Percentiles rank a stretch among this genome's conserved stretches.
phyloP scores from a whole-genome alignment of 64 coral and sea anemone species.

The Montipora sp. region DNA sequence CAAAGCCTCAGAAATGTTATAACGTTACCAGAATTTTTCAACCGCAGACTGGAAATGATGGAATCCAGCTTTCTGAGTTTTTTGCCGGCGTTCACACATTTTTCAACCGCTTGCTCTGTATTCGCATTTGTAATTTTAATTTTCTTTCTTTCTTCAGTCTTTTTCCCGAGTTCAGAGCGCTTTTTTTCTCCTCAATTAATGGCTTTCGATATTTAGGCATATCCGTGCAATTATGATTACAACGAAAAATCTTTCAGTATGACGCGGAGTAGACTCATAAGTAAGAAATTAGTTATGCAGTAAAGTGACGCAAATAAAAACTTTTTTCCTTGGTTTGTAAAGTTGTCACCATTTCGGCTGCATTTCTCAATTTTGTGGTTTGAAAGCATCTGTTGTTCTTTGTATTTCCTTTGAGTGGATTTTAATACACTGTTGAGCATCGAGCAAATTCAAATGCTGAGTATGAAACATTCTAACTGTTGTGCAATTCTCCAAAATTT shows the following conservation, averaged over 20 bases:
- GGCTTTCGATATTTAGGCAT: slow-evolving; percentile 46
- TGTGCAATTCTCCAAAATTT: slow-evolving; percentile 9
- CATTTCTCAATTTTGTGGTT: neutral
- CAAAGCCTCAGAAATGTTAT: too few relatives aligned
- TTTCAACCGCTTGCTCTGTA: neutral
- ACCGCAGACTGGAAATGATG: too few relatives aligned
- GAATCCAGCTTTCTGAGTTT: too few relatives aligned
- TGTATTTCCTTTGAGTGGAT: neutral
- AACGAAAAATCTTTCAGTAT: neutral
- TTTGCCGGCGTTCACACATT: neutral
- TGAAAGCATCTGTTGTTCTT: neutral
- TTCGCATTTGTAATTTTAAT: neutral
- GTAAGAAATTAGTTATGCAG: neutral
- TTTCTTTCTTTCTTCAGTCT: neutral
- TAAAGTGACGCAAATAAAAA: neutral
- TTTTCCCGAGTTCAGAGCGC: slow-evolving; percentile 37
- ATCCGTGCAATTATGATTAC: neutral
- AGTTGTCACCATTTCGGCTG: neutral
- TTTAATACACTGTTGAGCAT: neutral
- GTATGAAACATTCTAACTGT: neutral
- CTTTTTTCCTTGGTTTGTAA: neutral
- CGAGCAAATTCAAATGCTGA: neutral
- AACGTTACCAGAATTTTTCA: too few relatives aligned
- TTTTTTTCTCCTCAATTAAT: slow-evolving; percentile 58
- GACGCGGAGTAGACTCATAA: neutral